Evolutionary conservation across 2,113 vertebrate species (phyloP), one percentile per base, ranked within the genome.

Genomic region (Chamaetylas fuelleborni): DNA sequence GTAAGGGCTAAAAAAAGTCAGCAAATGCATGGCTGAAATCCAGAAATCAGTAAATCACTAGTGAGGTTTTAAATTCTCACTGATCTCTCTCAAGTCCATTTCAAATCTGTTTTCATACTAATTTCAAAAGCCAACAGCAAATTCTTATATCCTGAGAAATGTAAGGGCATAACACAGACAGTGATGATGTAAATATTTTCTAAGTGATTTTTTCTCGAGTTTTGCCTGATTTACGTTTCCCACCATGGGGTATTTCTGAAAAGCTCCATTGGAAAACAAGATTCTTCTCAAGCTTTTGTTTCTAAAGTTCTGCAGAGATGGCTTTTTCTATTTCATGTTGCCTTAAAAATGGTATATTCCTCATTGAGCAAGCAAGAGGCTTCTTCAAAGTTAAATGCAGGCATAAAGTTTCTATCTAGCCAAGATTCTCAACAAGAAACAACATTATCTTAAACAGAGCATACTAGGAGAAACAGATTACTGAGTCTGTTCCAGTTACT

Each of bases 31-130:
- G 74, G 48, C 64, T 91, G 86, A 96, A 96, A 95, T 96, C 57
- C 86, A 89, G 57, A 79, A 92, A 61, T 48, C 36, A n/a, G 50
- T 79, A 88, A 95, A 97, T 82, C 74, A 95, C 53, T 92, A 94
- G 11, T 53, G 65, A 93, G 53, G 31, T 82, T 96, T 96, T 88
- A 94, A 93, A 94, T 97, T 95, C 82, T 85, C 84, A 36, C 34
- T 53, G 34, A 85, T 81, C n/a, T 96, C 43, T 81, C 31, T 76
- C 62, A 78, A 82, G 61, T 50, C 67, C 19, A 38, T 96, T 92
- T 76, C 7, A 45, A 88, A 93, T 96, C 84, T 93, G 42, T 91
- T 95, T 47, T 88, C 33, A 81, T 94, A 60, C 28, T 89, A 19
- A 7, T 90, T 93, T 91, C 73, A 74, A 78, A 95, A 95, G 70